Conservation (phyloP, 2,113 vertebrate species). For the Eudyptes chrysolophus region DNA sequence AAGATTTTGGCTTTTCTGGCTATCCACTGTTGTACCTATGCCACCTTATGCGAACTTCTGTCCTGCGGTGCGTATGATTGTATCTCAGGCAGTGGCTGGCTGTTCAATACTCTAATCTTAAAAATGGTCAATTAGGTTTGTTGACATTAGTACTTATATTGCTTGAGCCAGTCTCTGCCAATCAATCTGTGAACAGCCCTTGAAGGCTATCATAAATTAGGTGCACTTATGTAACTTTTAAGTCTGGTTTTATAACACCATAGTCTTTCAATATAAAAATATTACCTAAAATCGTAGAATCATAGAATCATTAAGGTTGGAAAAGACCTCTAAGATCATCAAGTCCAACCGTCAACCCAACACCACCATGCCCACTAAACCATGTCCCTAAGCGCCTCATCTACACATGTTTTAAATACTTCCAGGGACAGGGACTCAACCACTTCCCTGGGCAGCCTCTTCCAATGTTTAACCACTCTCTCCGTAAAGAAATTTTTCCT, state of each 20-base stretch:
- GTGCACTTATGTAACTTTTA: not conserved
- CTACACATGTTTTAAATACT: no score
- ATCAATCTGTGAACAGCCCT: not conserved
- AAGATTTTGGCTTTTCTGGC: not conserved
- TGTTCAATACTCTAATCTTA: not conserved
- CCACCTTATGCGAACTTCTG: not conserved
- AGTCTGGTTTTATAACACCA: not conserved
- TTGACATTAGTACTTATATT: not conserved
- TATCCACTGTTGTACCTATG: rapidly evolving
- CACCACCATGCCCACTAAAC: no score
- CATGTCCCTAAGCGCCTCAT: no score
- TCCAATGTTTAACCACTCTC: no score
- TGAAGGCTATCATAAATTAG: not conserved
- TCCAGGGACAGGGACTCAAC: no score
- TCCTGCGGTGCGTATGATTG: not conserved
- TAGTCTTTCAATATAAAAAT: not conserved
- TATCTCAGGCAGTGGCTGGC: not conserved
- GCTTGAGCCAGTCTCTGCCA: not conserved
- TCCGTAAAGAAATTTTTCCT: no score
- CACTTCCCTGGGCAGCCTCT: no score
- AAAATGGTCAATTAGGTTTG: not conserved
- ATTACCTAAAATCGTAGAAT: not conserved
- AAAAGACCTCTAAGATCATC: no score
- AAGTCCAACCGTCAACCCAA: no score
- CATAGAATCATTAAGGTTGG: no score